Evolutionary conservation across 2,888 invertebrate species (phyloP).

Genomic region (Pristionchus entomophagus): DNA sequence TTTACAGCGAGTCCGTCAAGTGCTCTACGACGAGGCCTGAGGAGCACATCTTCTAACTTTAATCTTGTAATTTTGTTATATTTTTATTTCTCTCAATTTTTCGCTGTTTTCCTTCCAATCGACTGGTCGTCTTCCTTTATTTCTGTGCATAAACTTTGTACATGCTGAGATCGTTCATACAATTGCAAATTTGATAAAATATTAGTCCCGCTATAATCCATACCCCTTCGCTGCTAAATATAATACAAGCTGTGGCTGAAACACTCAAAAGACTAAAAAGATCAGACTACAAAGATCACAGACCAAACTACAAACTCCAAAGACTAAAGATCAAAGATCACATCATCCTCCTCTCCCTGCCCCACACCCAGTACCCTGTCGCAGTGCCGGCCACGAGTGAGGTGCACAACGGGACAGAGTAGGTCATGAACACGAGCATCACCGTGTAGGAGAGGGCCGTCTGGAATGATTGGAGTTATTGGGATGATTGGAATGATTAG

Average conservation of each 20-base stretch:
- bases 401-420: slow-evolving; percentile 71
- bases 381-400: slow-evolving; percentile 63
- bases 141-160: background rate
- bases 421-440: slow-evolving; percentile 75
- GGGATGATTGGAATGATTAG: too few relatives aligned
- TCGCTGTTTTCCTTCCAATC: background rate
- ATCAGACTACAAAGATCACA: background rate
- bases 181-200: background rate
- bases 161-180: background rate
- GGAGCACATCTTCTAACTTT: background rate
- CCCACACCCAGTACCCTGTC: slow-evolving; percentile 69
- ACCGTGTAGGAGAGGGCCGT: slow-evolving; percentile 61
- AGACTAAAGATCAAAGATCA: background rate
- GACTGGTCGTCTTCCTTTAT: background rate
- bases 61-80: background rate
- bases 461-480: background rate
- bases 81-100: background rate
- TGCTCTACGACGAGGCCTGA: slow-evolving; percentile 23
- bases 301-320: slow-evolving; percentile 1
- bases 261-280: background rate
- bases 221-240: too few relatives aligned
- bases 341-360: slow-evolving; percentile 45
- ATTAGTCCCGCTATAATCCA: background rate
- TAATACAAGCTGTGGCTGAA: background rate
- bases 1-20: slow-evolving; percentile 13